These are phyloP conservation scores for Sebastes paucispinis DNA, from an alignment of 2,797 vertebrate genomes.

Conservation along the genomic window DNA sequence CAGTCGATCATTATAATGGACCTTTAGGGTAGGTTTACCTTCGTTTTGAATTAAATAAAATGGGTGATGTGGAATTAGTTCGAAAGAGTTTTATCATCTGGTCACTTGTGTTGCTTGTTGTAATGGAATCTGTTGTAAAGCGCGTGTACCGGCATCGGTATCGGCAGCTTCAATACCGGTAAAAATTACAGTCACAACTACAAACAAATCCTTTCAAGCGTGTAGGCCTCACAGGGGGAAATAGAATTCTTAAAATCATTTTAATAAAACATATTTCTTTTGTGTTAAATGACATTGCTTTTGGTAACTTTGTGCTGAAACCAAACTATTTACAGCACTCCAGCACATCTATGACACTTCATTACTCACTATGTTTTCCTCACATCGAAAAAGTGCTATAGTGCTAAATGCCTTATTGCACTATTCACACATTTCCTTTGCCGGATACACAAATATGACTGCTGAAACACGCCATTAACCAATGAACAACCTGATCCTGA, in stretches of 20 bases:
- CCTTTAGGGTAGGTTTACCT: neutral
- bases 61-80: neutral
- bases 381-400: neutral
- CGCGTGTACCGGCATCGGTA: accelerated
- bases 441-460: neutral
- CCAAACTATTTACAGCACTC: neutral
- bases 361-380: neutral
- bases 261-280: neutral
- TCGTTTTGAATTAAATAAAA: neutral
- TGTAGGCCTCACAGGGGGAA: neutral
- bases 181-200: neutral
- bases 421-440: neutral
- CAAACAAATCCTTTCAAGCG: neutral
- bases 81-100: neutral
- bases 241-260: neutral
- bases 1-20: neutral
- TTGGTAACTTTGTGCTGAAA: neutral
- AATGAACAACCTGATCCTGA: neutral
- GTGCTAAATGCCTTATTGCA: neutral
- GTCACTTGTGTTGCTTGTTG: neutral
- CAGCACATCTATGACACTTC: neutral
- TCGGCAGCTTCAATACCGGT: no score
- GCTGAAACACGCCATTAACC: neutral
- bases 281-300: neutral
- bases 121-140: neutral